Evolutionary conservation across 1,140 invertebrate species (phyloP), one percentile per base, ranked within the genome.

Genomic region (Dinothrombium tinctorium): DNA sequence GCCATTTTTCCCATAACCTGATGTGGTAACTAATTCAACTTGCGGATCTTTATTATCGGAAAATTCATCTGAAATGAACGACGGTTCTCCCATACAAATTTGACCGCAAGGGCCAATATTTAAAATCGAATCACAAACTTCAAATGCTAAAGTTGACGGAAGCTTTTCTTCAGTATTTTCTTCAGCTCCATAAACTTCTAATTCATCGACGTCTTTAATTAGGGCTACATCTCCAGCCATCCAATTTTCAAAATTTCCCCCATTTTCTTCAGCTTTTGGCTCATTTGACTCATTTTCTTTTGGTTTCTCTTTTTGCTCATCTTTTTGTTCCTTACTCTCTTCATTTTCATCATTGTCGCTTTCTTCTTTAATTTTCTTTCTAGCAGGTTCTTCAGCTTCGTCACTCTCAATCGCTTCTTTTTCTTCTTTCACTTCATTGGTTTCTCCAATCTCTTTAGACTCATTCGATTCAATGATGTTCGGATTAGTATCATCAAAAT

Each of bases 61-160:
- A 51, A 75, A 74, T 61, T 80, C 76, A 54, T 83, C 78, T 11
- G 77, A 76, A 21, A 80, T 60, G 59, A 86, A 78, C 25, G 79
- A 78, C 8, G 84, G 78, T 57, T 92, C 84, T 35, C 63, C 64
- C 53, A 65, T 58, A 22, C 56, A 55, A 50, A 87, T 74, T 54
- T 81, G 76, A 4, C 84, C 86, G 60, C 90, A 92, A 0, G 92
- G 92, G 2, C 84, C 90, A 49, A 95, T 81, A 59, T 96, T 98
- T 33, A 90, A 64, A 32, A 99, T 67, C 58, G 77, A 87, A 59
- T 98, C 90, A 60, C 87, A 90, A 9, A 87, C 78, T 73, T 81
- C 50, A n/a, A 47, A 40, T 4, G 24, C 28, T 37, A 39, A 48
- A 31, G 67, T 76, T 3, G 39, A 41, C n/a, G 28, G 17, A 11